Evolutionary conservation across 2,113 vertebrate species (phyloP), one percentile per base, ranked within the genome.

Genomic region (Pimephales promelas): DNA sequence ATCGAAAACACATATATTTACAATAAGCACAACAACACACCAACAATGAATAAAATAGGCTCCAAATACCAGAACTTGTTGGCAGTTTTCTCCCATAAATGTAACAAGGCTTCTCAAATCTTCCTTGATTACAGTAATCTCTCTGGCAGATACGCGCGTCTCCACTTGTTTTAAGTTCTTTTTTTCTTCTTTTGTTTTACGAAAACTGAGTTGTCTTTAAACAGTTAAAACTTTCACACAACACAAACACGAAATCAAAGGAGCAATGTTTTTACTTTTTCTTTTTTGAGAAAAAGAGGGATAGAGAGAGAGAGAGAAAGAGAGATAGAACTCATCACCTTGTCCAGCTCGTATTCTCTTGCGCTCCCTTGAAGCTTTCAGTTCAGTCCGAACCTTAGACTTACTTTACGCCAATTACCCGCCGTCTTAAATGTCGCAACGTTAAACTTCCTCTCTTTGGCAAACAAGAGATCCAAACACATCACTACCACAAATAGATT

Each of bases 1-100:
- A 95, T 93, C 92, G 93, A 94, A 95, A 93, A 95, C 92, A 96
- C 95, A 94, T 43, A 77, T 96, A 96, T 96, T 96, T 96, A 97
- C 96, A 97, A 88, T 85, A 91, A 96, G 94, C 94, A 96, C 95
- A 94, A 93, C 90, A 93, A 95, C 95, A 96, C 94, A 96, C 94
- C 93, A 95, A 95, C 96, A 95, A 93, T 95, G 93, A 94, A 93
- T 93, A 94, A 94, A 95, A 95, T 89, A 93, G 92, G 93, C 95
- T 95, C 95, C 95, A 78, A 90, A 92, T 91, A 93, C 91, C 92
- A 92, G 91, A 91, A 91, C 90, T 92, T 91, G 91, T 94, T 94
- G 93, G 94, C 94, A 95, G 93, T 93, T 94, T 91, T 92, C 92
- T 92, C 92, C 92, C 90, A 57, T 79, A 92, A 90, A 88, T 92